Evolutionary conservation across 1,140 invertebrate genomes (phyloP).

Genomic region (Bilobella aurantiaca): DNA sequence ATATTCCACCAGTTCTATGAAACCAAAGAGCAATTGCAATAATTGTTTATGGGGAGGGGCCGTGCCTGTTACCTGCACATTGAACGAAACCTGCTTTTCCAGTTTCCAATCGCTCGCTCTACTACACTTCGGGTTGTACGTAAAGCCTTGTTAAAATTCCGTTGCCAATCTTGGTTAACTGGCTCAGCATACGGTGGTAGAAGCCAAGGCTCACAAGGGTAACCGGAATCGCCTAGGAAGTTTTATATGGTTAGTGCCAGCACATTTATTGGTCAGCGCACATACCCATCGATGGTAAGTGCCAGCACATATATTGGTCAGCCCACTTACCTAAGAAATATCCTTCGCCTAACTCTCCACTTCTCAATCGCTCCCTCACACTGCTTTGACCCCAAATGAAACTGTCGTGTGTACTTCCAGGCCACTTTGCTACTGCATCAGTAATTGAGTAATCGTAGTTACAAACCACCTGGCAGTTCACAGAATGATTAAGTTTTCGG

Average conservation of each 20-base stretch:
- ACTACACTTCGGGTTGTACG: slow-evolving; percentile 8
- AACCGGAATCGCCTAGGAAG: slow-evolving; percentile 19
- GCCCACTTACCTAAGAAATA: slow-evolving; percentile 7
- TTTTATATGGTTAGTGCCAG: too few species aligned
- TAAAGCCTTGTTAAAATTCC: slow-evolving; percentile 14
- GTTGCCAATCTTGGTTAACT: not conserved
- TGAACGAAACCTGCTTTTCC: slow-evolving; percentile 15
- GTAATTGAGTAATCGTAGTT: slow-evolving; percentile 24
- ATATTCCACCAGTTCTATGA: too few species aligned
- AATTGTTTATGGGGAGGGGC: too few species aligned
- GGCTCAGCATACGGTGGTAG: slow-evolving; percentile 1
- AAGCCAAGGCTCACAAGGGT: slow-evolving; percentile 2
- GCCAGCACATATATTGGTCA: too few species aligned
- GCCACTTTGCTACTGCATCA: slow-evolving; percentile 38
- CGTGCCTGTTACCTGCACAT: slow-evolving; percentile 20
- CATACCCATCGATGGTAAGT: too few species aligned
- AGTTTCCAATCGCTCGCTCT: slow-evolving; percentile 21
- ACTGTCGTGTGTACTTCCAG: slow-evolving; percentile 38
- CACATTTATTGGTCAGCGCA: too few species aligned
- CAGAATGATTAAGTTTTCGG: slow-evolving; percentile 22
- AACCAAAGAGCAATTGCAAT: too few species aligned
- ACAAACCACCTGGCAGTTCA: slow-evolving; percentile 31
- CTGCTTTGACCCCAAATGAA: slow-evolving; percentile 37
- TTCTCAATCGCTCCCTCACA: slow-evolving; percentile 23
- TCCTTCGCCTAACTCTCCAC: slow-evolving; percentile 20